Base-by-base conservation (phyloP, 2,797 vertebrate genomes). In the Myioborus miniatus region DNA sequence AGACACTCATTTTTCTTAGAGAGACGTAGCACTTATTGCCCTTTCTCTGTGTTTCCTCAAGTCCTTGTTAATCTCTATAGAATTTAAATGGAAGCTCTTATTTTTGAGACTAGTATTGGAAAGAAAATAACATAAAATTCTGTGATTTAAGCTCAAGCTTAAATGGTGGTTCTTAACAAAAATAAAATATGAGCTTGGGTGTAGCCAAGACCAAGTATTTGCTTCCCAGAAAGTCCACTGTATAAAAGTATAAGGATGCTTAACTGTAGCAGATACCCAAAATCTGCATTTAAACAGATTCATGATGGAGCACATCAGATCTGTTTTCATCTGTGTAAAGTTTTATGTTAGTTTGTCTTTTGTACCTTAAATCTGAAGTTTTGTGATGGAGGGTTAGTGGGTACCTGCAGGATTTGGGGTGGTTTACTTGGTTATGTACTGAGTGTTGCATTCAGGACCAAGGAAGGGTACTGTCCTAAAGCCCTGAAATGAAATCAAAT, bases 291-390 rank as follows among this genome's bases (percentile, higher is more conserved):
- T 75, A 47, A 86, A 71, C 26, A 64, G 30, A 22, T 16, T 83
- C 0, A 0, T 55, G 58, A 44, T 55, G n/a, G 0, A 5, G 8
- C 17, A 89, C 46, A 26, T 69, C 24, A 16, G 22, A 65, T 62
- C n/a, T 8, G 1, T 75, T 83, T 91, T 56, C 12, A 12, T 72
- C 44, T 50, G 10, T 52, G 34, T 52, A 24, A 67, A 18, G 3
- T 56, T 46, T 83, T 21, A 19, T 43, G 17, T 63, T 76, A 34
- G 12, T 32, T 70, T 46, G 24, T 1, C n/a, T 71, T 78, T 14
- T 4, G 2, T 27, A 44, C 8, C 36, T 69, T 43, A 68, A 68
- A 36, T 62, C 0, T 63, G 44, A 32, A 41, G 26, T 37, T 88
- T 85, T 76, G 29, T 70, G 76, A 34, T 37, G 41, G 32, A 23